Percentiles rank a stretch among this genome's conserved stretches.
These are phyloP conservation scores for Cheilosia grossa DNA, from an alignment of 2,888 invertebrate genomes.

Conservation along the genomic window DNA sequence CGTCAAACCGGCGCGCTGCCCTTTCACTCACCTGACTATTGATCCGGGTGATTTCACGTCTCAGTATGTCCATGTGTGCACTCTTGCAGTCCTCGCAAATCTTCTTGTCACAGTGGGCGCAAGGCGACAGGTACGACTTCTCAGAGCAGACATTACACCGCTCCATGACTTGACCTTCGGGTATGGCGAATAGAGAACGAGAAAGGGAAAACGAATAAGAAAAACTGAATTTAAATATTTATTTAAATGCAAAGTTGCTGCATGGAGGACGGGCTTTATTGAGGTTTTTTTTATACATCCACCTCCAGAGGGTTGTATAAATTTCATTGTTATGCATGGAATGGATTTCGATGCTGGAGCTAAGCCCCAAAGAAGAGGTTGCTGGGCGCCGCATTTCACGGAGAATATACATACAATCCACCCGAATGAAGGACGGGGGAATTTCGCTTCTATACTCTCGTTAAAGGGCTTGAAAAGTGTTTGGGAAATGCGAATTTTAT, in stretches of 20 bases:
- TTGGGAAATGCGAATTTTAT: constrained; percentile 44
- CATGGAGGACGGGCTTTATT: constrained; percentile 51
- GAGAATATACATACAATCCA: background rate
- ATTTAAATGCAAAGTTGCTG: constrained; percentile 66
- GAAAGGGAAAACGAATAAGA: constrained; percentile 15
- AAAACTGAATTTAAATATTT: constrained; percentile 53
- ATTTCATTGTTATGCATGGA: constrained; percentile 73
- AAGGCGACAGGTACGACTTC: constrained; percentile 93
- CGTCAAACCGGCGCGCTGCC: background rate
- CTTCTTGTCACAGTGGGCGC: constrained; percentile 98
- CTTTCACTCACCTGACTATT: constrained; percentile 88
- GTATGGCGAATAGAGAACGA: constrained; percentile 13
- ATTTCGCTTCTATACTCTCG: background rate
- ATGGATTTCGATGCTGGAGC: constrained; percentile 54
- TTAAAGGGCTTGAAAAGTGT: constrained; percentile 28
- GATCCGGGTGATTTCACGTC: constrained; percentile 94
- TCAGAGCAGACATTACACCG: constrained; percentile 96
- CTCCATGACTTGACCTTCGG: constrained; percentile 92
- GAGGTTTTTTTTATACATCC: constrained; percentile 25
- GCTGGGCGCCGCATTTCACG: constrained; percentile 9
- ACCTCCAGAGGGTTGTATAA: constrained; percentile 40
- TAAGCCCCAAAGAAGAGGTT: constrained; percentile 33
- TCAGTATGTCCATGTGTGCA: constrained; percentile 97
- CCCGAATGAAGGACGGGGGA: constrained; percentile 6
- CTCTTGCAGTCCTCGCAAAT: constrained; percentile 98